Conservation (phyloP, 2,888 invertebrate genomes). For the Endotricha flammealis region DNA sequence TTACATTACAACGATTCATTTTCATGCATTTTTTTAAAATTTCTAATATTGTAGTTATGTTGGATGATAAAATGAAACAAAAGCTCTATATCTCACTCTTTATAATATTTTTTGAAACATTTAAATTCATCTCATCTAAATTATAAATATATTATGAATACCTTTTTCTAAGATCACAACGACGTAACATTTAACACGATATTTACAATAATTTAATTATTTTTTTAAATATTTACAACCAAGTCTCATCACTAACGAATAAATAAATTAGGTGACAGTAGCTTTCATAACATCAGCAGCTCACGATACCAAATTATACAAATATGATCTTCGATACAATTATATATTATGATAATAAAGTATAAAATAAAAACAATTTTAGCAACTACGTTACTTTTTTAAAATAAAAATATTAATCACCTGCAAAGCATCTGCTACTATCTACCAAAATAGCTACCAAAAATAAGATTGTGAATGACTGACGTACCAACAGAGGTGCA, state of each 20-base stretch:
- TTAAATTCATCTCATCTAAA: slow-evolving; percentile 38
- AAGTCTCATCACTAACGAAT: slow-evolving; percentile 41
- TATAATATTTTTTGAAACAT: slow-evolving; percentile 60
- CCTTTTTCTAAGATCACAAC: slow-evolving; percentile 63
- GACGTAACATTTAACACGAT: slow-evolving; percentile 49
- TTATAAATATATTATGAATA: slow-evolving; percentile 42
- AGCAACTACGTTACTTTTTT: too few relatives aligned
- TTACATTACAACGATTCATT: too few relatives aligned
- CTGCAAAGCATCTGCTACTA: too few relatives aligned
- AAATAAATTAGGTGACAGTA: slow-evolving; percentile 23
- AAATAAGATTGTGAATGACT: too few relatives aligned
- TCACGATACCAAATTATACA: not conserved
- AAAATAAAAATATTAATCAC: too few relatives aligned
- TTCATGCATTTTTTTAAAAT: too few relatives aligned
- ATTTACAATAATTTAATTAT: slow-evolving; percentile 64
- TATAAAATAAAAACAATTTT: too few relatives aligned
- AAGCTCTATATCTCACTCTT: slow-evolving; percentile 47
- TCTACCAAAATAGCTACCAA: too few relatives aligned
- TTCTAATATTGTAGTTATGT: not conserved
- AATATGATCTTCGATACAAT: too few relatives aligned
- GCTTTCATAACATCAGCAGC: not conserved
- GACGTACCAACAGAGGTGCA: too few relatives aligned
- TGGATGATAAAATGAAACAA: slow-evolving; percentile 26
- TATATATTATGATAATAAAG: too few relatives aligned
- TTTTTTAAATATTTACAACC: slow-evolving; percentile 56